phyloP scores from a whole-genome alignment of 2,113 vertebrate genomes.

The Aegotheles bennettii region DNA sequence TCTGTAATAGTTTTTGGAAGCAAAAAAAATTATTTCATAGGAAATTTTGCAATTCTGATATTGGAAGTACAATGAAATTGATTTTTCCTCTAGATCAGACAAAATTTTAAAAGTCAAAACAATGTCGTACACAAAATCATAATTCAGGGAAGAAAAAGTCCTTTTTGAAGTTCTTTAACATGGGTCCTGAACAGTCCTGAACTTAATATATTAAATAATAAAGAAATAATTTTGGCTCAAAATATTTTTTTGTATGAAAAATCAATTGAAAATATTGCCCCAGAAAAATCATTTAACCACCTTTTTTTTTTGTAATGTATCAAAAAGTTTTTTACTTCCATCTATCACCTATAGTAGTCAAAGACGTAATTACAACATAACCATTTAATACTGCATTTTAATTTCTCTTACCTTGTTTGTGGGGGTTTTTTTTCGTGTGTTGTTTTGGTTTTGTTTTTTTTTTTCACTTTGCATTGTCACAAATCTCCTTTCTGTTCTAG shows the following conservation, averaged over 20 bases:
- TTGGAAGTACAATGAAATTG: not conserved
- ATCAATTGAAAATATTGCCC: not conserved
- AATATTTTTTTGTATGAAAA: too few species aligned
- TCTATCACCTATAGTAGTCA: not conserved
- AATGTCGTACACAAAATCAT: not conserved
- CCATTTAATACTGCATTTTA: not conserved
- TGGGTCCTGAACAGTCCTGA: rapidly evolving
- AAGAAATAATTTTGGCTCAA: not conserved
- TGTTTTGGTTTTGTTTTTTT: not conserved
- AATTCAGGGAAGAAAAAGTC: not conserved
- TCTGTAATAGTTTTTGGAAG: not conserved
- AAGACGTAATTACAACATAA: not conserved
- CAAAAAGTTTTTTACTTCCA: not conserved
- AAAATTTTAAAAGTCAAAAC: not conserved
- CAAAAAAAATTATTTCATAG: rapidly evolving
- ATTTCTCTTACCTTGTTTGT: not conserved
- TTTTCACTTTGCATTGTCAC: not conserved
- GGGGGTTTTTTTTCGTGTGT: too few species aligned
- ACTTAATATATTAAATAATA: not conserved
- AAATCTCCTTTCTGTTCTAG: not conserved
- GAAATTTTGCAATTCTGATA: not conserved
- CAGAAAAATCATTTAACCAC: not conserved
- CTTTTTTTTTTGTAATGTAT: rapidly evolving
- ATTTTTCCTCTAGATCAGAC: not conserved
- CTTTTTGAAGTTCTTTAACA: not conserved